These are phyloP conservation scores for Heliothis subflexa DNA, from an alignment of 1,140 invertebrate species.

Conservation along the genomic window DNA sequence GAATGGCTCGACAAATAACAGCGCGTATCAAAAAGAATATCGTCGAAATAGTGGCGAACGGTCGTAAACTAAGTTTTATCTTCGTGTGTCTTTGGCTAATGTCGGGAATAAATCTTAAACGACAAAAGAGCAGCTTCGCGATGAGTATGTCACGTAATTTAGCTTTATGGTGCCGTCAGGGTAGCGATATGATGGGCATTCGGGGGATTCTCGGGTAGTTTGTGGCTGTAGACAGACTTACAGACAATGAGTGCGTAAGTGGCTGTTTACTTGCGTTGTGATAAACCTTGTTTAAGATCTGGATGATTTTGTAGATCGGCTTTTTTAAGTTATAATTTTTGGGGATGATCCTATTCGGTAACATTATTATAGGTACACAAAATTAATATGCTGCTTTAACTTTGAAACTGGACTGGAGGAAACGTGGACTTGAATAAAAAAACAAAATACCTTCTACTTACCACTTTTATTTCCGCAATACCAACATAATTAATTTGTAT, in stretches of 20 bases:
- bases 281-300: no score
- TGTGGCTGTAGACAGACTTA: slow-evolving; percentile 28
- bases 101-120: slow-evolving; percentile 46
- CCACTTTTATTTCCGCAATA: no score
- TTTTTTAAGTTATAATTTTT: background rate
- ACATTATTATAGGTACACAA: no score
- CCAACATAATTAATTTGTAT: no score
- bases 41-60: slow-evolving; percentile 37
- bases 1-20: slow-evolving; percentile 42
- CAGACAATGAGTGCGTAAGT: background rate
- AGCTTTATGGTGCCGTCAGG: slow-evolving; percentile 42
- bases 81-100: slow-evolving; percentile 45
- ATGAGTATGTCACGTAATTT: slow-evolving; percentile 44
- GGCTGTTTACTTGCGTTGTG: background rate
- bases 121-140: slow-evolving; percentile 46
- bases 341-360: no score
- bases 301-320: background rate
- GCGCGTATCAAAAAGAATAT: slow-evolving; percentile 32
- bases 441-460: no score
- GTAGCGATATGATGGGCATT: slow-evolving; percentile 40
- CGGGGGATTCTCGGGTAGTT: slow-evolving; percentile 36
- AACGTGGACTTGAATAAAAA: no score
- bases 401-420: no score
- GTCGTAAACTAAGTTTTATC: slow-evolving; percentile 47
- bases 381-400: no score